A percentile compares a stretch with the other conserved stretches of the same genome.
These are phyloP conservation scores for Bombus vancouverensis DNA, from an alignment of 1,140 invertebrate species.

Conservation along the genomic window DNA sequence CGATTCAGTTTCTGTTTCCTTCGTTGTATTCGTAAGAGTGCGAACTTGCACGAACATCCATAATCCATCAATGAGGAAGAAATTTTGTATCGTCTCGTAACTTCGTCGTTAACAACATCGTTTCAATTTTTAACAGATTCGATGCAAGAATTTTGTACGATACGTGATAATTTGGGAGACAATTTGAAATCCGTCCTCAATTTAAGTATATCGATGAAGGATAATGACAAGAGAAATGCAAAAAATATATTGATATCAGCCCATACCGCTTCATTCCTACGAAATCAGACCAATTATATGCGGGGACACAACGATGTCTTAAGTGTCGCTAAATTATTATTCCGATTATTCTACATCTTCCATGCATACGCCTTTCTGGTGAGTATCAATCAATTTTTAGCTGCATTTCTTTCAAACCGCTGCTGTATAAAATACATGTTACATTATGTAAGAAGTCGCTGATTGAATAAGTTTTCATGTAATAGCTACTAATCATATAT, in stretches of 20 bases:
- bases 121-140: too few relatives aligned
- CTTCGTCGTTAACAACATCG: too few relatives aligned
- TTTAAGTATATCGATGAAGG: background rate
- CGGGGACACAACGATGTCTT: too few relatives aligned
- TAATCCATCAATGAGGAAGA: too few relatives aligned
- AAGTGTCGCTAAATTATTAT: background rate
- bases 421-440: too few relatives aligned
- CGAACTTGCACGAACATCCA: too few relatives aligned
- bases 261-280: background rate
- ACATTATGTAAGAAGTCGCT: too few relatives aligned
- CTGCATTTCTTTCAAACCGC: background rate
- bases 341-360: background rate
- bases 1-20: too few relatives aligned
- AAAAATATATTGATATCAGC: accelerated
- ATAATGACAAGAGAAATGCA: accelerated
- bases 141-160: accelerated
- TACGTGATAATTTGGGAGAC: background rate
- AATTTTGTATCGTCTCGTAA: too few relatives aligned
- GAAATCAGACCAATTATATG: background rate
- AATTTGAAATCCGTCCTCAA: background rate
- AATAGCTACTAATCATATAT: too few relatives aligned
- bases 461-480: too few relatives aligned
- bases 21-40: too few relatives aligned
- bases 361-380: accelerated
- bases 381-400: background rate